A percentile compares a stretch with the other conserved stretches of the same genome.
Evolutionary conservation across 2,888 invertebrate genomes (phyloP).

Genomic region (Aspidapion aeneum): DNA sequence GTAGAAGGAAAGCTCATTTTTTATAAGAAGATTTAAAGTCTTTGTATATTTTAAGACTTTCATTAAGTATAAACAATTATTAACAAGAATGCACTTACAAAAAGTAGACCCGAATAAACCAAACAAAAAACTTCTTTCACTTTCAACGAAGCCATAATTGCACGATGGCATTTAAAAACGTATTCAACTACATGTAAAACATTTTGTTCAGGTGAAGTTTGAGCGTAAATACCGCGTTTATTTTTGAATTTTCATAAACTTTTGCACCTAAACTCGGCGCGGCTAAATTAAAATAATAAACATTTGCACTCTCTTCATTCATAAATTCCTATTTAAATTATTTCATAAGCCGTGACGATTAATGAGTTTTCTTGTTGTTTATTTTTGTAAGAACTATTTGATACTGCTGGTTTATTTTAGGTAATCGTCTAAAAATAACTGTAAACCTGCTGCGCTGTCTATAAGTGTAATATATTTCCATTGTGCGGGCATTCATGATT

Average conservation of each 20-base stretch:
- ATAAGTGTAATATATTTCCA: background rate
- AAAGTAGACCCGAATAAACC: constrained; percentile 37
- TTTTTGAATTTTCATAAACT: constrained; percentile 15
- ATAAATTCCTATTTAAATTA: constrained; percentile 16
- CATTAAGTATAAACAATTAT: too few species aligned
- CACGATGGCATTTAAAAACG: constrained; percentile 14
- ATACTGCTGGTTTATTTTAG: constrained; percentile 13
- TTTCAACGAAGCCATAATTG: constrained; percentile 38
- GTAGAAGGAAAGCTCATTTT: too few species aligned
- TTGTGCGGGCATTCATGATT: background rate
- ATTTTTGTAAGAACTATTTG: constrained; percentile 17
- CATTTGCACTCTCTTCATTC: constrained; percentile 23
- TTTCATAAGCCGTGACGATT: constrained; percentile 13
- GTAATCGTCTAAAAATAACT: constrained; percentile 25
- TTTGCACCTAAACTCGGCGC: constrained; percentile 11
- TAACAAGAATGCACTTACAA: constrained; percentile 43
- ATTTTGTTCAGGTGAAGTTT: constrained; percentile 11
- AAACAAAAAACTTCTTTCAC: constrained; percentile 41
- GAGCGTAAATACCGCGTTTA: constrained; percentile 14
- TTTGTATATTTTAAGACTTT: too few species aligned
- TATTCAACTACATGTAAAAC: constrained; percentile 4
- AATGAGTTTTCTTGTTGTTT: constrained; percentile 20
- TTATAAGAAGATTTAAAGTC: too few species aligned
- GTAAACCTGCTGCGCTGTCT: constrained; percentile 13
- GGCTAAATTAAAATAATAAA: constrained; percentile 17